phyloP scores from a whole-genome alignment of 1,140 invertebrate species.

The Drosophila ogumai region DNA sequence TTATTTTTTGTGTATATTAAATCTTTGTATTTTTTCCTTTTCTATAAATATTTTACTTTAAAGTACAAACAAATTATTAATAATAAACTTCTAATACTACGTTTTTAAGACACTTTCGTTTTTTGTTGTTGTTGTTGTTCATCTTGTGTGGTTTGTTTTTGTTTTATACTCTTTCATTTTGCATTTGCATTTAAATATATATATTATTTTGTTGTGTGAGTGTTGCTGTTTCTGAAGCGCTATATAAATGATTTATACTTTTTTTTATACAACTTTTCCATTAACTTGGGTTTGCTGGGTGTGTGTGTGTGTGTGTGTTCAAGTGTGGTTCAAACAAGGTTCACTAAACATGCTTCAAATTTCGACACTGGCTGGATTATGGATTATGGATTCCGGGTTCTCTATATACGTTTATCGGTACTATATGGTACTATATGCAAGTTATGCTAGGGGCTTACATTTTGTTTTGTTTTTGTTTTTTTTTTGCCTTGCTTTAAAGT shows the following conservation, averaged over 20 bases:
- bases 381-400: constrained; percentile 42
- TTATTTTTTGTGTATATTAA: constrained; percentile 82
- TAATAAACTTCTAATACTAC: constrained; percentile 84
- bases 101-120: constrained; percentile 83
- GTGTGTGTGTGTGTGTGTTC: constrained; percentile 26
- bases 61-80: constrained; percentile 83
- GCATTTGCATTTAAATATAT: constrained; percentile 69
- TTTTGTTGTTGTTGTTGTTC: constrained; percentile 80
- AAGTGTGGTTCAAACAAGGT: constrained; percentile 46
- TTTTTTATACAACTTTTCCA: constrained; percentile 66
- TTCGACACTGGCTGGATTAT: constrained; percentile 16
- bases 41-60: constrained; percentile 83
- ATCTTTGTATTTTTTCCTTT: constrained; percentile 83
- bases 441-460: constrained; percentile 64
- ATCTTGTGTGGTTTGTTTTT: constrained; percentile 71
- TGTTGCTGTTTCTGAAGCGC: constrained; percentile 47
- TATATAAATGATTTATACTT: constrained; percentile 68
- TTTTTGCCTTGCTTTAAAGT: constrained; percentile 64
- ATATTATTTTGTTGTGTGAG: constrained; percentile 57
- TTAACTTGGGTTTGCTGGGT: constrained; percentile 48
- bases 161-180: constrained; percentile 44
- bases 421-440: constrained; percentile 62
- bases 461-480: constrained; percentile 31
- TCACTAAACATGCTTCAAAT: constrained; percentile 57
- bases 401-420: constrained; percentile 56